A percentile compares a stretch with the other conserved stretches of the same genome.
Evolutionary conservation across 2,797 vertebrate species (phyloP).

Genomic region (Cryptoblepharus egeriae): DNA sequence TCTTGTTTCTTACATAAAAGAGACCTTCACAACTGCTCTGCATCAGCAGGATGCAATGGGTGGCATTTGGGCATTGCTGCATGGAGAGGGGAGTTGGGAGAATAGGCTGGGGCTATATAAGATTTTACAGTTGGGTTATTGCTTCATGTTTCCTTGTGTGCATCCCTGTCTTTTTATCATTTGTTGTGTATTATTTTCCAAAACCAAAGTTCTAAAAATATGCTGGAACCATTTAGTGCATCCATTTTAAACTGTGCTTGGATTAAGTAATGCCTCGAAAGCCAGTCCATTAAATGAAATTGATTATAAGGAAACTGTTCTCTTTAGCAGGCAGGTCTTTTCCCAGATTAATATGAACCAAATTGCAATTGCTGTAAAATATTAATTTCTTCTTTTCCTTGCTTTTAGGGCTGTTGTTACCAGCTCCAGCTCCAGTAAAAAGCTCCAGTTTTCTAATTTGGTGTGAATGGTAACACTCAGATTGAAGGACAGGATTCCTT

Average conservation of each 20-base stretch:
- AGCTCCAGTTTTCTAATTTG: conserved; percentile 51
- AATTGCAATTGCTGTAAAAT: conserved; percentile 27
- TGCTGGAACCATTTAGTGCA: conserved; percentile 55
- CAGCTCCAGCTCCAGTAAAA: conserved; percentile 48
- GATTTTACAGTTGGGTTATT: rapidly evolving
- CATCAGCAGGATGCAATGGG: too few species aligned
- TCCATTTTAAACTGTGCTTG: conserved; percentile 54
- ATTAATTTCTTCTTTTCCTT: conserved; percentile 50
- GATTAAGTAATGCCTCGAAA: conserved; percentile 66
- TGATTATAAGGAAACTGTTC: conserved; percentile 64
- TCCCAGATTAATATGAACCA: conserved; percentile 51
- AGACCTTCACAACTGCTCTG: too few species aligned
- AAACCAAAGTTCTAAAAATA: conserved; percentile 30
- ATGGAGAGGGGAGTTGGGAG: background rate
- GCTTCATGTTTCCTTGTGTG: background rate
- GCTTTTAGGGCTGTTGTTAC: conserved; percentile 49
- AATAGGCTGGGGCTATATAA: background rate
- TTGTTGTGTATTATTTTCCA: conserved; percentile 24
- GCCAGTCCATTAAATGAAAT: conserved; percentile 66
- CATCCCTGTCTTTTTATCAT: conserved; percentile 27
- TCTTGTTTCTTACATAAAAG: too few species aligned
- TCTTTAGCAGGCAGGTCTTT: conserved; percentile 54
- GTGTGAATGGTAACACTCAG: conserved; percentile 48
- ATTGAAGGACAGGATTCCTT: conserved; percentile 28
- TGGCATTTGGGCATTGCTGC: too few species aligned